Evolutionary conservation across 2,888 invertebrate genomes (phyloP), one percentile per base, ranked within the genome.

Genomic region (Leucania comma): DNA sequence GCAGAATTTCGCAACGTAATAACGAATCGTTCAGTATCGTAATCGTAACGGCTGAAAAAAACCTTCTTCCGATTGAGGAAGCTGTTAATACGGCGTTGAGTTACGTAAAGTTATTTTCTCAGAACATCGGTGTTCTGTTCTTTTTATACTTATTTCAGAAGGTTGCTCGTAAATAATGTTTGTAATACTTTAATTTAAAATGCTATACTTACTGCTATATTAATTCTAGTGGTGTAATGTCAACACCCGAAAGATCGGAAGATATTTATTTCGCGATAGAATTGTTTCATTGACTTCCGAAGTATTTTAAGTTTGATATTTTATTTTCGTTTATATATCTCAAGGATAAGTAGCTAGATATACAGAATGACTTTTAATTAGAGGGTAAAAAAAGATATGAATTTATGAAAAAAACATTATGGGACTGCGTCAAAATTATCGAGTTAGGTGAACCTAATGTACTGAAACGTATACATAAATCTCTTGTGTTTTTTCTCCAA

Each of bases 21-120:
- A 87, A 87, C 87, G 88, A 84, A 83, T 83, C 83, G 78, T 83
- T 81, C 82, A 79, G 72, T 81, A 77, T 86, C 86, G 87, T 88
- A 90, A 77, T 86, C 86, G 86, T 89, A 90, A 89, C 86, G 85
- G 83, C 77, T 66, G 74, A 66, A 78, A 89, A 90, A 90, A 90
- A 90, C 79, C 84, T 86, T 84, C 80, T 86, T 85, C 72, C 80
- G 64, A 76, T 76, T 75, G 71, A 69, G 65, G 80, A 85, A 88
- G 84, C 84, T 80, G 59, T 78, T 75, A 80, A 80, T 81, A 72
- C 75, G 72, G 69, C 73, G 62, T 86, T 78, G 61, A 53, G 65
- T 89, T 82, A 86, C 81, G 78, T 84, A 85, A 88, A 68, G 66
- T 75, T 61, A 14, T 66, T 68, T 63, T 77, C 50, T 9, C 35